phyloP scores from a whole-genome alignment of 2,888 invertebrate genomes.

The Pheosia gnoma region DNA sequence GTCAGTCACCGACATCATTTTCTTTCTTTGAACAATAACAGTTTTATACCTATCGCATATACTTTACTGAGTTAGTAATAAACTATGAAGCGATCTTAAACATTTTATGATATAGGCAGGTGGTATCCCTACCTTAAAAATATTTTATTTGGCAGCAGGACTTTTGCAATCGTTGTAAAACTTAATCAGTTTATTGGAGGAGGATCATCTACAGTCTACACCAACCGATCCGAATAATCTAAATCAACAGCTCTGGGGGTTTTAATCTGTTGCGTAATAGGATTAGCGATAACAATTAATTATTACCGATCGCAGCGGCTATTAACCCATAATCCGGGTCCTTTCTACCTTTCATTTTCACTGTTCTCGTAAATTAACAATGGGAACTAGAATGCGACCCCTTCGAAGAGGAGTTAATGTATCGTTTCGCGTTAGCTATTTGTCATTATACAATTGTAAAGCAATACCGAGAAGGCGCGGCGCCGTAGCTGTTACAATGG shows the following conservation, averaged over 20 bases:
- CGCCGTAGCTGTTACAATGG: constrained; percentile 62
- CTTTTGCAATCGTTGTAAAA: too few relatives aligned
- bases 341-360: constrained; percentile 35
- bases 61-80: too few relatives aligned
- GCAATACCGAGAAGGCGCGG: constrained; percentile 61
- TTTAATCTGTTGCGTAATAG: constrained; percentile 6
- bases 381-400: constrained; percentile 49
- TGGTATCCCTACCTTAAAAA: too few relatives aligned
- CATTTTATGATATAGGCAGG: too few relatives aligned
- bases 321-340: constrained; percentile 36
- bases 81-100: too few relatives aligned
- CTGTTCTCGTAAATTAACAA: constrained; percentile 46
- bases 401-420: constrained; percentile 58
- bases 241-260: constrained; percentile 4
- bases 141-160: too few relatives aligned
- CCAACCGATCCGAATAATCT: constrained; percentile 2
- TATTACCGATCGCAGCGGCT: constrained; percentile 20
- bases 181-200: background rate
- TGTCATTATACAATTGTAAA: constrained; percentile 72
- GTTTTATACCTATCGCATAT: too few relatives aligned
- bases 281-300: constrained; percentile 20
- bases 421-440: constrained; percentile 69
- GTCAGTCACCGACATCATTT: constrained; percentile 81
- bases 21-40: too few relatives aligned
- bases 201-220: background rate